Base-by-base conservation (phyloP, 2,888 invertebrate genomes). In the Oxyteleia sp. region DNA sequence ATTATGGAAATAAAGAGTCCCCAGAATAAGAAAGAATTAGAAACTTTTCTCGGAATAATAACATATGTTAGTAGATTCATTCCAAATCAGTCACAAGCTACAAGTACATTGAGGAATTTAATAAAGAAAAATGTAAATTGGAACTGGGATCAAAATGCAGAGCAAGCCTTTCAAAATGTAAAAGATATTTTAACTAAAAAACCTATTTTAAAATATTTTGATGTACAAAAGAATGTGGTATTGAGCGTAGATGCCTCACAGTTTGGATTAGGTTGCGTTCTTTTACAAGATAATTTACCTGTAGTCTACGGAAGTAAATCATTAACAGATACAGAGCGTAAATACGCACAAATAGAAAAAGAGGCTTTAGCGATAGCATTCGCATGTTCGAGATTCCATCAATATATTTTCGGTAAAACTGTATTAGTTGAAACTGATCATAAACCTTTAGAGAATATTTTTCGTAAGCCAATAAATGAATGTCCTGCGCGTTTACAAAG, bases 331-430 rank as follows among this genome's bases (percentile, higher is more conserved):
- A 84, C 84, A 4, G 89, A 91, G 83, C 16, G 55, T 15, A 85
- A 78, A 11, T 90, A 89, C 82, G 86, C 88, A 13, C 90, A 90
- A 75, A 91, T 91, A 8, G 90, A 92, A 63, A 91, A 91, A 82
- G 91, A 92, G 72, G 82, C 88, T n/a, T 61, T 90, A 41, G 91
- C 92, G 2, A 90, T 91, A 38, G 76, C 76, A 4, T 91, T 91
- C 82, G 90, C 84, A 4, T 89, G 89, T 69, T 66, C 85, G 23
- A 88, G 87, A 69, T 92, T 91, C 75, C 88, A 90, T 18, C 88
- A 89, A 75, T 92, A 90, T 68, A 85, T 92, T 1, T 91, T 87
- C 83, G 90, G 87, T 4, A 68, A 85, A 47, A 57, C 69, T 79
- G 68, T 88, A 7, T 4, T 5, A 26, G 5, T 26, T 26, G 61